Conservation (phyloP, 1,140 invertebrate species). For the Hetaerina americana region DNA sequence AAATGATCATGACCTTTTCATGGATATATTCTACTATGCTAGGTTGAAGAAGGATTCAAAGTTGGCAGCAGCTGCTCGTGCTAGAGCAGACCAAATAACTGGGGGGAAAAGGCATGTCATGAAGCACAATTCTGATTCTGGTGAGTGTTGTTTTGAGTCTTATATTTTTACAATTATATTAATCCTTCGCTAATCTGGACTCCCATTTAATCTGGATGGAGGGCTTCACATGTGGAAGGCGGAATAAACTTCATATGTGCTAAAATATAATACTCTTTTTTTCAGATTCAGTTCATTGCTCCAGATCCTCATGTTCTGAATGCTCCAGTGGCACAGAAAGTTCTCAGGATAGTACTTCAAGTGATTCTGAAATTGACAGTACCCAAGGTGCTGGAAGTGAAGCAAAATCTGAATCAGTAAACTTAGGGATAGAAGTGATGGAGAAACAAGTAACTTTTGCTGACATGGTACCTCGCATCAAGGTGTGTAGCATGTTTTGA, state of each 20-base stretch:
- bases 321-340: constrained; percentile 13
- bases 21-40: constrained; percentile 73
- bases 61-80: constrained; percentile 59
- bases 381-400: not conserved
- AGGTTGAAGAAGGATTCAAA: constrained; percentile 47
- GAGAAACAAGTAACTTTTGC: not conserved
- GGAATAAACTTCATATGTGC: no score
- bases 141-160: no score
- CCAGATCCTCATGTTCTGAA: constrained; percentile 15
- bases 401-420: not conserved
- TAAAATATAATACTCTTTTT: no score
- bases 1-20: constrained; percentile 64
- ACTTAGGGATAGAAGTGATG: not conserved
- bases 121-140: constrained; percentile 17
- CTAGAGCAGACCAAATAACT: constrained; percentile 51
- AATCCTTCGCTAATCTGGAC: no score
- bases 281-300: constrained; percentile 14
- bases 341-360: constrained; percentile 5
- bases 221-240: no score
- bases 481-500: not conserved
- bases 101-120: constrained; percentile 12
- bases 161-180: no score
- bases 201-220: no score
- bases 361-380: constrained; percentile 4
- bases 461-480: not conserved